A percentile compares a stretch with the other conserved stretches of the same genome.
These are phyloP conservation scores for Globia sparganii DNA, from an alignment of 2,888 invertebrate genomes.

Conservation along the genomic window DNA sequence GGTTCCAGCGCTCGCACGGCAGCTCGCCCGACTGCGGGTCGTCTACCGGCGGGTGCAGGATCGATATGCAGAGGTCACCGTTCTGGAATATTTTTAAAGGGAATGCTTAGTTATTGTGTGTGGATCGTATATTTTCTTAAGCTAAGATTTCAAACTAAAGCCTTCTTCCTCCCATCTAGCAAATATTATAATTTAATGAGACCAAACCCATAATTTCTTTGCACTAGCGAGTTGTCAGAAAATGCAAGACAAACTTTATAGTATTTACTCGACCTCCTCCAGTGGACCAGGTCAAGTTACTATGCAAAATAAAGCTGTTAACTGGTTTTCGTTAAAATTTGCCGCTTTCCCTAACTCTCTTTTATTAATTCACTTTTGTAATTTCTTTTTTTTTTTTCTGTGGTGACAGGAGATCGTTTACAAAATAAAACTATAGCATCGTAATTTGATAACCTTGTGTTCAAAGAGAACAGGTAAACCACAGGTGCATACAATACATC, in stretches of 20 bases:
- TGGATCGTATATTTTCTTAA: not conserved
- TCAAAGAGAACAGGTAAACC: constrained; percentile 31
- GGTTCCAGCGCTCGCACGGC: constrained; percentile 99
- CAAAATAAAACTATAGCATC: constrained; percentile 15
- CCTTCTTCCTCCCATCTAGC: not conserved
- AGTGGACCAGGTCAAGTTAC: constrained; percentile 56
- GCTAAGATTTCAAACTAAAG: not conserved
- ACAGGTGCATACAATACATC: constrained; percentile 11
- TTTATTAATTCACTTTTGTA: constrained; percentile 40
- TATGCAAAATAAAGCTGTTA: constrained; percentile 33
- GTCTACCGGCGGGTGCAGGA: constrained; percentile 99
- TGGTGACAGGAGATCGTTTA: constrained; percentile 4
- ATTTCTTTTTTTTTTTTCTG: constrained; percentile 12
- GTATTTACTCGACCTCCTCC: constrained; percentile 39
- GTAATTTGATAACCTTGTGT: constrained; percentile 15
- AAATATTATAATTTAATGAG: not conserved
- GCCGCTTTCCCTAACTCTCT: constrained; percentile 58
- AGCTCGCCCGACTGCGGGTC: constrained; percentile 99
- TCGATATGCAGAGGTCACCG: constrained; percentile 99
- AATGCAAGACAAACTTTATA: not conserved
- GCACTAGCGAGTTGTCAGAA: constrained; percentile 8
- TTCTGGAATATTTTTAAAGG: constrained; percentile 91
- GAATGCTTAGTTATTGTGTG: constrained; percentile 2
- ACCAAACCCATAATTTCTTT: constrained; percentile 16
- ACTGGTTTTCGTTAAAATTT: constrained; percentile 57